These are phyloP conservation scores for Synanthedon andrenaeformis DNA, from an alignment of 2,888 invertebrate genomes.

Conservation along the genomic window DNA sequence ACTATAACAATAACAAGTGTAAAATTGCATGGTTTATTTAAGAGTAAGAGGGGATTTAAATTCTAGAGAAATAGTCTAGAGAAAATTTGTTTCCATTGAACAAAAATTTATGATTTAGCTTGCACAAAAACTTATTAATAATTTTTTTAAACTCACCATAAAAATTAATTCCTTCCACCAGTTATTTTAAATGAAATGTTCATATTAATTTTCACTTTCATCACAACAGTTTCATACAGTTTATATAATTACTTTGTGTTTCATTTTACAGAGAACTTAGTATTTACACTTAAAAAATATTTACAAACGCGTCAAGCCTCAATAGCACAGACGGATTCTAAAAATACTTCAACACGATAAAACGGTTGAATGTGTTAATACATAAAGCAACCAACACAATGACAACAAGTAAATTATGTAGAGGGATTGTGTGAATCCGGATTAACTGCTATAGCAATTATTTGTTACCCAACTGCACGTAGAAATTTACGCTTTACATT, in stretches of 20 bases:
- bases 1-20: too few relatives aligned
- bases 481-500: too few relatives aligned
- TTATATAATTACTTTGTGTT: constrained; percentile 3
- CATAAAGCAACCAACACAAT: constrained; percentile 44
- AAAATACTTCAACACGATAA: constrained; percentile 64
- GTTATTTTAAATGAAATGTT: neutral
- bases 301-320: constrained; percentile 51
- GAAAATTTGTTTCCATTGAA: too few relatives aligned
- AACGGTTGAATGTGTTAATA: constrained; percentile 55
- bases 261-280: constrained; percentile 4
- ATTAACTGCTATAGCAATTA: constrained; percentile 34
- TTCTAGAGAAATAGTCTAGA: too few relatives aligned
- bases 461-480: too few relatives aligned
- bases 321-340: constrained; percentile 54
- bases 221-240: neutral
- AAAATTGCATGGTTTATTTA: too few relatives aligned
- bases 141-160: constrained; percentile 40
- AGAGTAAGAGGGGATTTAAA: too few relatives aligned
- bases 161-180: constrained; percentile 27
- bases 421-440: constrained; percentile 35
- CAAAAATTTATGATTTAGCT: neutral
- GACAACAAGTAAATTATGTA: constrained; percentile 42
- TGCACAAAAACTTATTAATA: neutral
- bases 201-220: neutral
- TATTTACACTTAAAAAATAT: constrained; percentile 31